Evolutionary conservation across 2,113 vertebrate genomes (phyloP).

Genomic region (Gallinago jamesoni): DNA sequence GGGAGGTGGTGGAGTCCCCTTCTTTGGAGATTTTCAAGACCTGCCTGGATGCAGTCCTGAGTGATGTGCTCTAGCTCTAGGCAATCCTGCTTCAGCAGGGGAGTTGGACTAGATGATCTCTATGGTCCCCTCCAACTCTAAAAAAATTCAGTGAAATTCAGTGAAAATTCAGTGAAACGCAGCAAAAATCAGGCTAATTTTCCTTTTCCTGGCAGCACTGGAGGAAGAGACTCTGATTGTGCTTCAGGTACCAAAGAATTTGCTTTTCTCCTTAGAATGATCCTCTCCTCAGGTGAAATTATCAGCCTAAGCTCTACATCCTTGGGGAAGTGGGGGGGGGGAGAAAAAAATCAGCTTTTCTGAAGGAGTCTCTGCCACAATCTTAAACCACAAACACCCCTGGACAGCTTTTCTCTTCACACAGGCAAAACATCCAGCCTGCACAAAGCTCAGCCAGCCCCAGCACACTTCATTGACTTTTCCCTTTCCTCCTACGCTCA

Average conservation of each 20-base stretch:
- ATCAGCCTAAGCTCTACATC: not conserved
- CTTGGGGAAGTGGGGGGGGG: not conserved
- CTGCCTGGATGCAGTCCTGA: too few species aligned
- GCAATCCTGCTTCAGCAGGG: too few species aligned
- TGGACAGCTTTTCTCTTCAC: not conserved
- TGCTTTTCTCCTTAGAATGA: not conserved
- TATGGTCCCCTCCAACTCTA: too few species aligned
- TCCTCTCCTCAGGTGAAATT: not conserved
- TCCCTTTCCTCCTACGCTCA: slow-evolving; percentile 57
- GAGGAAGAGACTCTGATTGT: not conserved
- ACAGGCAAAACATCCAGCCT: not conserved
- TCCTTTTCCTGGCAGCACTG: not conserved
- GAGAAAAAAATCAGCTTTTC: not conserved
- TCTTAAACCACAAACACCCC: not conserved
- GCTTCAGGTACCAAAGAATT: not conserved
- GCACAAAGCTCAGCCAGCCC: not conserved
- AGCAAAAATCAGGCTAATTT: not conserved
- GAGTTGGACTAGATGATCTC: too few species aligned
- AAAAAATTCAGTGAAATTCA: too few species aligned
- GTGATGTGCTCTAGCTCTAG: too few species aligned
- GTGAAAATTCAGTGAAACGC: not conserved
- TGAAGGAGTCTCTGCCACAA: not conserved
- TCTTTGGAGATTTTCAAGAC: too few species aligned
- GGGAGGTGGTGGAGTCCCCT: too few species aligned
- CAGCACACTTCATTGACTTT: slow-evolving; percentile 25